Evolutionary conservation across 2,113 vertebrate genomes (phyloP).

Genomic region (Ophthalmolycus amberensis): DNA sequence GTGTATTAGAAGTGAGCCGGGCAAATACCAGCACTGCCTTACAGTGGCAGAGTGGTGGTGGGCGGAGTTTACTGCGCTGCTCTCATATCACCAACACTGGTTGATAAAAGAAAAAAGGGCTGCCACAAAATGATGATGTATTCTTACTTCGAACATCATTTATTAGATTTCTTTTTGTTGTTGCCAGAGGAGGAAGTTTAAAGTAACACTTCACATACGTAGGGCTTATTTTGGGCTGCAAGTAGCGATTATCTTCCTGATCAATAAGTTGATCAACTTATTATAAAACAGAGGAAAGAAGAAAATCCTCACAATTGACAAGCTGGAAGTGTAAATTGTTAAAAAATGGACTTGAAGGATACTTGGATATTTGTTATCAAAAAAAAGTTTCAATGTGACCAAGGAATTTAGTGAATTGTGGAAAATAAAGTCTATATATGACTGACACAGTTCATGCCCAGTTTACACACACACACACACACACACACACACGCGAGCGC

Average conservation of each 20-base stretch:
- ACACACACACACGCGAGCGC: constrained; percentile 10
- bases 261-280: background rate
- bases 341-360: background rate
- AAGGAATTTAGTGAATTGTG: constrained; percentile 12
- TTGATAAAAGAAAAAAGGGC: constrained; percentile 13
- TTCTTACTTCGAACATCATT: constrained; percentile 10
- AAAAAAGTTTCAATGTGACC: background rate
- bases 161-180: background rate
- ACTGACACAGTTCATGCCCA: constrained; percentile 21
- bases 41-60: constrained; percentile 70
- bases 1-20: constrained; percentile 81
- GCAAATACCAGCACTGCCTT: constrained; percentile 81
- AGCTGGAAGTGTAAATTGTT: background rate
- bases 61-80: constrained; percentile 46
- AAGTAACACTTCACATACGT: background rate
- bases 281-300: background rate
- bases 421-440: constrained; percentile 22
- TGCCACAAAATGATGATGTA: constrained; percentile 15
- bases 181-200: constrained; percentile 20
- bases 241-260: background rate
- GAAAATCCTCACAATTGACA: background rate
- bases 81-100: constrained; percentile 23
- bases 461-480: constrained; percentile 17
- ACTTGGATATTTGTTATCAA: background rate
- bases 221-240: background rate